Conservation (phyloP, 1,140 invertebrate genomes). For the Drosophila melanica region DNA sequence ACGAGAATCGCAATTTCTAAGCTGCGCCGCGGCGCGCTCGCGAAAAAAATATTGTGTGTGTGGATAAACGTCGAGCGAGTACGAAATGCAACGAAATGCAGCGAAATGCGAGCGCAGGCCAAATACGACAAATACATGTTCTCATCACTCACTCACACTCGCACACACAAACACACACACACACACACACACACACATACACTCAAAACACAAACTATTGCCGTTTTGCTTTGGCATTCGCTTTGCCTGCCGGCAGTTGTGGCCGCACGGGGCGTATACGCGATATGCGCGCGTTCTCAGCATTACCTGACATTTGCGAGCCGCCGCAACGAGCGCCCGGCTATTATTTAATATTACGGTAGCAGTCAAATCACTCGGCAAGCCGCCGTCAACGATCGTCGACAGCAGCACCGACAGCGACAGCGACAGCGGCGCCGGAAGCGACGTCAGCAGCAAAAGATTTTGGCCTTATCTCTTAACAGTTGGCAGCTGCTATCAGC, state of each 20-base stretch:
- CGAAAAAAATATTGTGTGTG: constrained; percentile 31
- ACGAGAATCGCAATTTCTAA: constrained; percentile 73
- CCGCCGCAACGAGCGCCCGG: constrained; percentile 33
- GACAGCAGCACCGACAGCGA: neutral
- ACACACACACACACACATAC: constrained; percentile 25
- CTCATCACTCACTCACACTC: constrained; percentile 23
- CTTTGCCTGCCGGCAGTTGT: constrained; percentile 47
- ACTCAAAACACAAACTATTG: constrained; percentile 18
- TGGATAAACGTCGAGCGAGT: constrained; percentile 62
- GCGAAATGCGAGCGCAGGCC: constrained; percentile 53
- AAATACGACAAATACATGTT: constrained; percentile 8
- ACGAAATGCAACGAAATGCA: constrained; percentile 47
- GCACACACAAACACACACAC: constrained; percentile 27
- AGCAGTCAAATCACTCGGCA: constrained; percentile 20
- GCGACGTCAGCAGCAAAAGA: neutral
- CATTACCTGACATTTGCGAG: constrained; percentile 54
- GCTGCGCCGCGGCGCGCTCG: constrained; percentile 47
- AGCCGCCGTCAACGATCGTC: constrained; percentile 18
- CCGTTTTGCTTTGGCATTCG: constrained; percentile 37
- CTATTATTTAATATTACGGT: constrained; percentile 69
- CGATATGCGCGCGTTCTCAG: constrained; percentile 66
- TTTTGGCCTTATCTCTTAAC: constrained; percentile 15
- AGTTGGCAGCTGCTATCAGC: constrained; percentile 4
- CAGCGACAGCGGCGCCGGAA: neutral
- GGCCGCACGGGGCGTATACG: constrained; percentile 67